Evolutionary conservation across 2,113 vertebrate genomes (phyloP), one percentile per base, ranked within the genome.

Genomic region (Aegypius monachus): DNA sequence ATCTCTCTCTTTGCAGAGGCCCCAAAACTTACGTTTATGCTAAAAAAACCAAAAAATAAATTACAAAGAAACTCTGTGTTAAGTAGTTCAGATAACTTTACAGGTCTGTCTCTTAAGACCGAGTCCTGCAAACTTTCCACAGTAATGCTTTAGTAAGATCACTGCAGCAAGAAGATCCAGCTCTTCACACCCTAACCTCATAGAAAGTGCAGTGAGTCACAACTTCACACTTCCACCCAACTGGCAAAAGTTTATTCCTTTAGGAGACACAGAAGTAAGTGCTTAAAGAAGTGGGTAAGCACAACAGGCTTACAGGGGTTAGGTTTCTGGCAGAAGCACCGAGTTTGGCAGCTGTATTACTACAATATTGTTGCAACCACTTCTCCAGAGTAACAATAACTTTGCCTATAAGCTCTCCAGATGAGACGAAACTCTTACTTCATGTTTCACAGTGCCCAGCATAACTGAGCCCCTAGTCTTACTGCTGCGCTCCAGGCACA

Each of bases 221-320:
- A 94, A 45, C 61, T 62, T 94, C 53, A 82, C 80, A 42, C 73
- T 89, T 92, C 58, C 66, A 94, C 13, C 34, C 34, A 68, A 75
- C 56, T 65, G 73, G 47, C 73, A 95, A 91, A 95, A 91, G 47
- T 34, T 84, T 79, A 53, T 67, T 77, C 92, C 86, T 88, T 90
- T 34, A 72, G 84, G 52, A 93, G 75, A 56, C 23, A 52, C 11
- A 66, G n/a, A 85, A 78, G 18, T 22, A 32, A 48, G 26, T 36
- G 58, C 74, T 80, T 74, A 32, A 85, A 79, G 68, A 89, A 86
- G 45, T 43, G 40, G 43, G 43, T 1, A 89, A 48, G 66, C 40
- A 42, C 19, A 88, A 75, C 10, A 68, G 52, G 65, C 63, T 93
- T 27, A 79, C 7, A 75, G 66, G 53, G 15, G 40, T 59, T 52